A percentile compares a stretch with the other conserved stretches of the same genome.
phyloP scores from a whole-genome alignment of 2,888 invertebrate genomes.

The Agriotes lineatus region DNA sequence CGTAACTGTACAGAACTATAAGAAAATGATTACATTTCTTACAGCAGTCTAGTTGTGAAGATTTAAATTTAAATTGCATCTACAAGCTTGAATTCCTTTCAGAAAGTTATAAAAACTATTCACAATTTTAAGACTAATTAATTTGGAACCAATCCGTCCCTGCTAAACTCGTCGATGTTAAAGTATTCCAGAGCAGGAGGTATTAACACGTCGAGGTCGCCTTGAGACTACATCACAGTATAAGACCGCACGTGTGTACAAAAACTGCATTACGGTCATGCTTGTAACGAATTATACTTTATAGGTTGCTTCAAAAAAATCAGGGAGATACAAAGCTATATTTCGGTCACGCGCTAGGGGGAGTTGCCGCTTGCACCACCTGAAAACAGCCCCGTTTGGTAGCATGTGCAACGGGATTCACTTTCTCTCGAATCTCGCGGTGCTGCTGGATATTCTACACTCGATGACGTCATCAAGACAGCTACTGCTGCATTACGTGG shows the following conservation, averaged over 20 bases:
- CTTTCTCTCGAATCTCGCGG: conserved; percentile 25
- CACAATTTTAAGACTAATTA: conserved; percentile 1
- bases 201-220: conserved; percentile 29
- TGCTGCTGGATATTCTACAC: conserved; percentile 20
- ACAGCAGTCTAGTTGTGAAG: no score
- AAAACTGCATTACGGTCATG: not conserved
- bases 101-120: no score
- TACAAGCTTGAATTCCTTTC: no score
- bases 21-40: no score
- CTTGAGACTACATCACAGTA: conserved; percentile 24
- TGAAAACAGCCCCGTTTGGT: not conserved
- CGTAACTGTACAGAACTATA: no score
- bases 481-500: conserved; percentile 21
- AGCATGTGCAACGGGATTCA: conserved; percentile 26
- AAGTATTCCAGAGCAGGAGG: conserved; percentile 28
- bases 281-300: not conserved
- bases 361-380: not conserved
- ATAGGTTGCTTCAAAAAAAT: not conserved
- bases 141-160: conserved; percentile 19
- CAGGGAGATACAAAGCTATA: not conserved
- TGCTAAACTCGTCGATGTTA: conserved; percentile 16
- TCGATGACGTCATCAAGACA: conserved; percentile 25
- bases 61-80: no score
- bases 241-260: conserved; percentile 11
- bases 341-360: not conserved